phyloP scores from a whole-genome alignment of 1,140 invertebrate species.

The Adoxophyes honmai region DNA sequence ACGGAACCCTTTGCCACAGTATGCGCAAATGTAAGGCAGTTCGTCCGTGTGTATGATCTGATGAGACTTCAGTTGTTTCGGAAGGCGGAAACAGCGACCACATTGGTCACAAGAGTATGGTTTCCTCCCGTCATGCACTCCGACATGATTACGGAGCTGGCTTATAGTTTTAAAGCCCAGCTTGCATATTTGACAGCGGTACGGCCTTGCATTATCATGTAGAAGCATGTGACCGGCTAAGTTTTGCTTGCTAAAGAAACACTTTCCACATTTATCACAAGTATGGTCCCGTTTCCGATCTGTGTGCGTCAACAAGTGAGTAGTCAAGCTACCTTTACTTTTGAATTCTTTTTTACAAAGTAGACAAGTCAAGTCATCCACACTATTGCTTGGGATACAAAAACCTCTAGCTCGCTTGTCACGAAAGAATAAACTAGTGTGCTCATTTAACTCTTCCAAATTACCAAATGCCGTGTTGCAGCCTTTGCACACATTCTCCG shows the following conservation, averaged over 20 bases:
- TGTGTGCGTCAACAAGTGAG: conserved; percentile 55
- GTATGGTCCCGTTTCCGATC: conserved; percentile 53
- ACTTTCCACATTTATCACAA: conserved; percentile 64
- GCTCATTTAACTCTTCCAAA: conserved; percentile 23
- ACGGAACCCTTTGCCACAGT: conserved; percentile 84
- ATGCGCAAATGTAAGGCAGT: conserved; percentile 88
- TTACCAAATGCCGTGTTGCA: conserved; percentile 30
- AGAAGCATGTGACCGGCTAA: conserved; percentile 78
- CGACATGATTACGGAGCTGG: conserved; percentile 75
- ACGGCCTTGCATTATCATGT: conserved; percentile 84
- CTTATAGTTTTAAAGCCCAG: conserved; percentile 68
- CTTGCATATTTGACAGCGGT: conserved; percentile 86
- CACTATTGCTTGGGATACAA: conserved; percentile 20
- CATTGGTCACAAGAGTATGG: conserved; percentile 87
- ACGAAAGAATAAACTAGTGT: conserved; percentile 22
- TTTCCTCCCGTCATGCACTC: conserved; percentile 83
- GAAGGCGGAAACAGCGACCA: conserved; percentile 82
- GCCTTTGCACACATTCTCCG: conserved; percentile 22
- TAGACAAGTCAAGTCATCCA: conserved; percentile 44
- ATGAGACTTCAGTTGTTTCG: conserved; percentile 53
- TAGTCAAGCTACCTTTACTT: conserved; percentile 42
- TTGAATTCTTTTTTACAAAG: conserved; percentile 58
- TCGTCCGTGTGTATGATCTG: conserved; percentile 88
- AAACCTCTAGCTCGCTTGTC: conserved; percentile 14
- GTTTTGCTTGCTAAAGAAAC: conserved; percentile 56